Conservation (phyloP, 2,113 vertebrate genomes). For the Onychostoma macrolepis region DNA sequence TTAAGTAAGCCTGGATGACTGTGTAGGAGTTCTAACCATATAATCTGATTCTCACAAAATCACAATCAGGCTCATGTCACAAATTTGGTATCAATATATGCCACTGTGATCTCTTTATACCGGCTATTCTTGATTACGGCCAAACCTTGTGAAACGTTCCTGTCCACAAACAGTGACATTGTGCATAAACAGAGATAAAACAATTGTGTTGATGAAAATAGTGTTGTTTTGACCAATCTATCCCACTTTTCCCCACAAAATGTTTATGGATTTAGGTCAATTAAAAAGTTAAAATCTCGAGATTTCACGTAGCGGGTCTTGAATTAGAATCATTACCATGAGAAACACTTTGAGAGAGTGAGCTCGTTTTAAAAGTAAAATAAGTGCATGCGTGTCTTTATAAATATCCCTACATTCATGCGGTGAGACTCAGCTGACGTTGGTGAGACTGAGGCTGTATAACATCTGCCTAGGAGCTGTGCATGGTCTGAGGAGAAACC, state of each 20-base stretch:
- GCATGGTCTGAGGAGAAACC: slow-evolving; percentile 13
- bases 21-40: not conserved
- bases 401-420: not conserved
- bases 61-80: not conserved
- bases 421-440: not conserved
- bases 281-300: not conserved
- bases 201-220: not conserved
- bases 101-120: not conserved
- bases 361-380: not conserved
- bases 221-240: not conserved
- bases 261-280: not conserved
- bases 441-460: not conserved
- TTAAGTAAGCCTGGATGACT: not conserved
- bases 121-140: not conserved
- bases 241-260: not conserved
- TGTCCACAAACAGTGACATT: not conserved
- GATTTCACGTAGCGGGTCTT: not conserved
- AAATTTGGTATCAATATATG: not conserved
- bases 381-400: not conserved
- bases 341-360: not conserved
- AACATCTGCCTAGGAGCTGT: not conserved
- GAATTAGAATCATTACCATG: not conserved
- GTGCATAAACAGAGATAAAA: not conserved
- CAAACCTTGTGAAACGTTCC: not conserved
- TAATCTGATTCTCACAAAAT: slow-evolving; percentile 3